Evolutionary conservation across 2,113 vertebrate species (phyloP).

Genomic region (Heterochromis multidens): DNA sequence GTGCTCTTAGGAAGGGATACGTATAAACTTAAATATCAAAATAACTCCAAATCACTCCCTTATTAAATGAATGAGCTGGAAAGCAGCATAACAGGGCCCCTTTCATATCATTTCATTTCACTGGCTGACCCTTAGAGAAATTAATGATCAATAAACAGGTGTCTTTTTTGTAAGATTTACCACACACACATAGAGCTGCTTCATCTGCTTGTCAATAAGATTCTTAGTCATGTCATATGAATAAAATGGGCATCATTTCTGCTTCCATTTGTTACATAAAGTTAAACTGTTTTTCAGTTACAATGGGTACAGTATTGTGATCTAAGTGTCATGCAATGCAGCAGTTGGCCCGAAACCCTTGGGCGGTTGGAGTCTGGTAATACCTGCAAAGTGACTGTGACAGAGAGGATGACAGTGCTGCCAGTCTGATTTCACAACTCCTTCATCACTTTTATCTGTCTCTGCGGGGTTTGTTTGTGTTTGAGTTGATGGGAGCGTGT

Average conservation of each 20-base stretch:
- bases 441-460: neutral
- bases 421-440: neutral
- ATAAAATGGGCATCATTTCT: neutral
- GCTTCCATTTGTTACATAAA: neutral
- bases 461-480: neutral
- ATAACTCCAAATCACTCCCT: neutral
- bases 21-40: neutral
- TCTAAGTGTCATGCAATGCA: neutral
- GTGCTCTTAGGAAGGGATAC: too few relatives aligned
- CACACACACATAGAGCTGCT: neutral
- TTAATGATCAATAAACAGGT: neutral
- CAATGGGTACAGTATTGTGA: neutral
- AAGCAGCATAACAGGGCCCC: neutral
- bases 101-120: rapidly evolving
- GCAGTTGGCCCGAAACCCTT: neutral
- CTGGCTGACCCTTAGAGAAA: neutral
- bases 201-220: too few relatives aligned
- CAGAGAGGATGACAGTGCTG: neutral
- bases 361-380: neutral
- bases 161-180: neutral
- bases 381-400: neutral
- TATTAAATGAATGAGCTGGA: neutral
- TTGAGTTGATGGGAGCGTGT: slow-evolving; percentile 17
- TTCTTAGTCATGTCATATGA: neutral
- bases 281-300: neutral